Evolutionary conservation across 30 jellyfish, hydroid and myxozoan species (phyloP), one percentile per base, ranked within the genome.

Genomic region (Morbakka virulenta): DNA sequence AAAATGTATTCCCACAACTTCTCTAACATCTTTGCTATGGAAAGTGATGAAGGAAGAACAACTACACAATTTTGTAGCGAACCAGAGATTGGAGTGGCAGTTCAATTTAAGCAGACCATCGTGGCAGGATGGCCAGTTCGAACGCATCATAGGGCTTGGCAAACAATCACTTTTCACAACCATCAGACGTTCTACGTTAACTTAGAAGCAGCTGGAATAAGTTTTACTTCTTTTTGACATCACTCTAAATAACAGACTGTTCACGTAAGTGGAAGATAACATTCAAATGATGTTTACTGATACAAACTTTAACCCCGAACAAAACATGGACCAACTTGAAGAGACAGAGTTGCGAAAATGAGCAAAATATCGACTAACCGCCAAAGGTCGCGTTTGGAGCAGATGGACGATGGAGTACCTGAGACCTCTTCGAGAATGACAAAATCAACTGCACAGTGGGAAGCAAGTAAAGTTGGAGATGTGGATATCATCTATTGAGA

Each of bases 101-200:
- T 72, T 72, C 84, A 72, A 72, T 49, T 51, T 72, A 12, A 72
- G 84, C 48, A 6, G 84, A 20, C 78, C 84, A 3, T 51, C 84
- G 21, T 72, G 84, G 81, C 50, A 77, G 84, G 84, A 51, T n/a
- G 84, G 84, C 28, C 84, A 72, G 50, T 72, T 72, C 50, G 84
- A 72, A 62, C 78, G 84, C 14, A n/a, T 36, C 52, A 62, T 72
- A 27, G 82, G 84, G n/a, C 21, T 72, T 23, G 79, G 47, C 21
- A 72, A 72, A 24, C 84, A 72, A 24, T 28, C 84, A 41, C 48
- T 72, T 28, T 72, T 25, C 0, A 72, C 47, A 62, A 51, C 78
- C 22, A 41, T 72, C 23, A 77, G 84, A 49, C 47, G 0, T 25
- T 36, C 79, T 4, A 20, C 33, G 23, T 33, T 48, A 28, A 27